Base-by-base conservation (phyloP, 2,888 invertebrate genomes). In the Eilema sororculum region DNA sequence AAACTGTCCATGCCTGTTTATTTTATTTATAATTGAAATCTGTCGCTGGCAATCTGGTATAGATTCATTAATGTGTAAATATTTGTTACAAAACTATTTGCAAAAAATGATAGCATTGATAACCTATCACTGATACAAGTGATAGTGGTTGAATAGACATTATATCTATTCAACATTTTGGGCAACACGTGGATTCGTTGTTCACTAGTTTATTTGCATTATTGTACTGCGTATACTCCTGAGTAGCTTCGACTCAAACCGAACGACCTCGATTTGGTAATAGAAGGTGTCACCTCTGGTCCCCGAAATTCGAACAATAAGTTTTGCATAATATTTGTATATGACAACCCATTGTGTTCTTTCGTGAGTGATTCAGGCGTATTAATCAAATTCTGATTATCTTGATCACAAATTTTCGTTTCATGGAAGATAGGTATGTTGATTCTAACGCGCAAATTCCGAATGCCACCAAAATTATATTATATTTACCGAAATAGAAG, bases 191-290 rank as follows among this genome's bases (percentile, higher is more conserved):
- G 37, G 9, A 22, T 28, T 37, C 33, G 61, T 75, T 71, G 69
- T 77, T 71, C 28, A 3, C 20, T 59, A 72, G 52, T 62, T 69
- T 65, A 56, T 64, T 59, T 64, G 30, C 20, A 33, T 65, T 66
- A 63, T 63, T 68, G 41, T 46, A 8, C 57, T 46, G 6, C 57
- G n/a, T 10, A 24, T 61, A 33, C 41, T 67, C 24, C 13, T 70
- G 60, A 70, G 72, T 71, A 22, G 60, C 37, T 58, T 52, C 30
- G 67, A 60, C 33, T 46, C 33, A 52, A 65, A 67, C 60, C 12
- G 37, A 58, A 57, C 64, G 72, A 68, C 79, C 81, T 81, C 74
- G 74, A 62, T 77, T 76, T 72, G 16, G n/a, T 68, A 75, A 72
- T 73, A 66, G 58, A 41, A 72, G 68, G 65, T 37, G 63, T 71